Percentiles rank a stretch among this genome's conserved stretches.
These are phyloP conservation scores for Trichonephila clavipes DNA, from an alignment of 1,140 invertebrate species.

Conservation along the genomic window DNA sequence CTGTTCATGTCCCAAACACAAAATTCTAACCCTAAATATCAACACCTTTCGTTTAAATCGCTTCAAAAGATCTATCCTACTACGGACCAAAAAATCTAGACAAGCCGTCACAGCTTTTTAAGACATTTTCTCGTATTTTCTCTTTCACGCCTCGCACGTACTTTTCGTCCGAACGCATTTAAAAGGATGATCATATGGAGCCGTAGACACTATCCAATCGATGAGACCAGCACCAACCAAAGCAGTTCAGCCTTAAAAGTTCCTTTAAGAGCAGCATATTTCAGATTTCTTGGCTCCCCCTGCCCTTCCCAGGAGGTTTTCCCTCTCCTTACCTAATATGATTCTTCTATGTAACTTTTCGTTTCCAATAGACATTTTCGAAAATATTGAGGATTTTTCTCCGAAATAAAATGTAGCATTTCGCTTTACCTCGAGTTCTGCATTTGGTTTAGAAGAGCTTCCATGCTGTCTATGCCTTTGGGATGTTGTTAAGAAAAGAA, in stretches of 20 bases:
- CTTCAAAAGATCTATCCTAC: no score
- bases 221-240: not conserved
- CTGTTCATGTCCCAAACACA: not conserved
- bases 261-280: not conserved
- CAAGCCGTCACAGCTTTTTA: no score
- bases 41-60: no score
- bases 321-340: not conserved
- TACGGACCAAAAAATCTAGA: no score
- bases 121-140: no score
- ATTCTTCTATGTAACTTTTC: not conserved
- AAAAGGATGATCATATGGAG: not conserved
- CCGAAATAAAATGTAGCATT: not conserved
- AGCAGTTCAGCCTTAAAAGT: not conserved
- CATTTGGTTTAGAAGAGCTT: no score
- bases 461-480: no score
- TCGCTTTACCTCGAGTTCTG: no score
- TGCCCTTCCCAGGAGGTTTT: not conserved
- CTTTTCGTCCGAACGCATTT: no score
- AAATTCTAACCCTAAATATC: no score
- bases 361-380: not conserved
- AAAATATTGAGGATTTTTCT: not conserved
- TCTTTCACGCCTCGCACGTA: no score
- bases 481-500: no score
- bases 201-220: not conserved
- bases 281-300: not conserved